phyloP scores from a whole-genome alignment of 2,797 vertebrate species.

The Neosalanx taihuensis region DNA sequence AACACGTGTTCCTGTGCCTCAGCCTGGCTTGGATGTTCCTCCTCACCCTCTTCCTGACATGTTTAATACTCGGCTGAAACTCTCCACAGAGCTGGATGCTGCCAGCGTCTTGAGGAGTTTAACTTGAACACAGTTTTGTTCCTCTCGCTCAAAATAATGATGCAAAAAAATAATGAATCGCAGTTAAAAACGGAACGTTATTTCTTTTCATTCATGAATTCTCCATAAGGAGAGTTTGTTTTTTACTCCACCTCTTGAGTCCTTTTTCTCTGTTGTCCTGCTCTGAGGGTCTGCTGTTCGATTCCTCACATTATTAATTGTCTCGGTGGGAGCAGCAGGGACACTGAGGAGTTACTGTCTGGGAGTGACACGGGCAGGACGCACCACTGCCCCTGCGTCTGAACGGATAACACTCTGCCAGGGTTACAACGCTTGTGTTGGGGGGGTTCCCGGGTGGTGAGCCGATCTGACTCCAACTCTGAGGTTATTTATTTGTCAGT shows the following conservation, averaged over 20 bases:
- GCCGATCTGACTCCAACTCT: not conserved
- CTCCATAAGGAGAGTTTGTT: conserved; percentile 2
- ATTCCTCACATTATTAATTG: conserved; percentile 38
- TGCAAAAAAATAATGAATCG: not conserved
- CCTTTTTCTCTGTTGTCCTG: conserved; percentile 34
- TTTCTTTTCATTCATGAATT: conserved; percentile 5
- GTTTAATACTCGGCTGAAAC: not conserved
- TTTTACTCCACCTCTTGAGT: conserved; percentile 7
- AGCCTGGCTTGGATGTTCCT: not conserved
- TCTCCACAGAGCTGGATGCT: not conserved
- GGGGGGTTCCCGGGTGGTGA: conserved; percentile 8
- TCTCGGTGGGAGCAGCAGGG: conserved; percentile 11
- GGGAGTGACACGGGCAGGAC: conserved; percentile 21
- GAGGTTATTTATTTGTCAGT: too few species aligned
- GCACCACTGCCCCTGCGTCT: conserved; percentile 32
- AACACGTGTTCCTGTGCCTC: not conserved
- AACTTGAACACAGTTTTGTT: not conserved
- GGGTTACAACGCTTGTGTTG: not conserved
- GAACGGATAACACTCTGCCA: not conserved
- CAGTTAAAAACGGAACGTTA: too few species aligned
- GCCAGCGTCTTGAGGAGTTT: conserved; percentile 9
- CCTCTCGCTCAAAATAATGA: too few species aligned
- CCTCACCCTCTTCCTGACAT: too few species aligned
- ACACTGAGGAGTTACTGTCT: conserved; percentile 33
- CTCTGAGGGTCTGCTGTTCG: not conserved